Percentiles rank a stretch among this genome's conserved stretches.
These are phyloP conservation scores for Acrobeloides nanus DNA, from an alignment of 2,888 invertebrate species.

Conservation along the genomic window DNA sequence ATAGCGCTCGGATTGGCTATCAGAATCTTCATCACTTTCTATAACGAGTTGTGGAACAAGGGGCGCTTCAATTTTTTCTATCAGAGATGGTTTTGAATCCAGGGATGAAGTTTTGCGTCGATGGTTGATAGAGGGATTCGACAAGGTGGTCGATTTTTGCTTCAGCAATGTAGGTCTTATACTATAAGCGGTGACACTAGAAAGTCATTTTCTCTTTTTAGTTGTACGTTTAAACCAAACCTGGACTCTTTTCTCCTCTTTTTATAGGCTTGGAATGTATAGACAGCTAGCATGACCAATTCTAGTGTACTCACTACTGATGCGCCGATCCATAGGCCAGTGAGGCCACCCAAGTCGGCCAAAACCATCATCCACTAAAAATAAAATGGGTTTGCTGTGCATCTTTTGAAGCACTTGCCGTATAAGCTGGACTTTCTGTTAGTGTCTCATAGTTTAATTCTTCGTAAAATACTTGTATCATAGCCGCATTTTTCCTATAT, in stretches of 20 bases:
- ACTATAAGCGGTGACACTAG: conserved; percentile 6
- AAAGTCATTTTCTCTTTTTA: conserved; percentile 1
- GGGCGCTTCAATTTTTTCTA: conserved; percentile 7
- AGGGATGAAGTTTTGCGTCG: conserved; percentile 12
- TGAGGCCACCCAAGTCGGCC: conserved; percentile 51
- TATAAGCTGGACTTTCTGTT: conserved; percentile 47
- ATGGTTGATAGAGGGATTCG: conserved; percentile 1
- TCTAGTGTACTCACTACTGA: conserved; percentile 48
- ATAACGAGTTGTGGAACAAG: conserved; percentile 2
- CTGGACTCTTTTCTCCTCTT: conserved; percentile 14
- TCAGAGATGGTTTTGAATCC: too few species aligned
- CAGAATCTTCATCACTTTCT: too few species aligned
- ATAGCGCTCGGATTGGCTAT: too few species aligned
- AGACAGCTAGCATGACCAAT: conserved; percentile 36
- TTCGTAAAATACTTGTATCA: conserved; percentile 54
- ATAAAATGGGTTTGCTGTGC: neutral
- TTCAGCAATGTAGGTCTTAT: conserved; percentile 4
- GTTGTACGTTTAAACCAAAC: conserved; percentile 8
- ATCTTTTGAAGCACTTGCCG: conserved; percentile 19
- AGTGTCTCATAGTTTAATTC: conserved; percentile 53
- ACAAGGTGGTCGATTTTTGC: conserved; percentile 11
- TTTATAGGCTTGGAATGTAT: conserved; percentile 32
- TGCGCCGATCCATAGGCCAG: conserved; percentile 48
- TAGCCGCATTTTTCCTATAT: conserved; percentile 51
- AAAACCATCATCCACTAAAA: conserved; percentile 36